These are phyloP conservation scores for Grapholita molesta DNA, from an alignment of 1,140 invertebrate species.

Conservation along the genomic window DNA sequence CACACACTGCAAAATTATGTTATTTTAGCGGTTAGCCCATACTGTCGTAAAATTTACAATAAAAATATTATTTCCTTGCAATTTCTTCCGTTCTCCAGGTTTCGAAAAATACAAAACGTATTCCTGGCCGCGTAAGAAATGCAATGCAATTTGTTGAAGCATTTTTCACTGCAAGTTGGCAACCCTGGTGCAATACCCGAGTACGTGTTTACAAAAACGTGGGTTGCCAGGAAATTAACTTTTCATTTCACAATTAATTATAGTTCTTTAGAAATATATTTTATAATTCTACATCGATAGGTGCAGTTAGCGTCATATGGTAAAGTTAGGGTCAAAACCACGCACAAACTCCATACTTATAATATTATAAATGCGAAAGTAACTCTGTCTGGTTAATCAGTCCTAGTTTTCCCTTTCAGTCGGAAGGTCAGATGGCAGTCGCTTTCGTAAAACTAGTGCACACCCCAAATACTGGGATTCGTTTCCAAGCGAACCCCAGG, in stretches of 20 bases:
- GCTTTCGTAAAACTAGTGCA: too few relatives aligned
- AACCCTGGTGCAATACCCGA: background rate
- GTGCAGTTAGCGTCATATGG: too few relatives aligned
- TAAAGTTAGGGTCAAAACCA: too few relatives aligned
- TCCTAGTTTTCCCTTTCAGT: too few relatives aligned
- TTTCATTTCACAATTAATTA: conserved; percentile 6
- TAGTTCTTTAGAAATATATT: too few relatives aligned
- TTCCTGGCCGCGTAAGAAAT: background rate
- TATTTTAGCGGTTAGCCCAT: background rate
- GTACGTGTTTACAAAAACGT: background rate
- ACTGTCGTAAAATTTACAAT: background rate
- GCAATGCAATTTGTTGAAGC: background rate
- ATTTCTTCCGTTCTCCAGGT: background rate
- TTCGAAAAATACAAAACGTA: background rate
- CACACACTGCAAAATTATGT: background rate
- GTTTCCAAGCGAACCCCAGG: too few relatives aligned
- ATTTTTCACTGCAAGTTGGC: background rate
- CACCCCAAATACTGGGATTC: too few relatives aligned
- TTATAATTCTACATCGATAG: too few relatives aligned
- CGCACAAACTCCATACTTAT: too few relatives aligned
- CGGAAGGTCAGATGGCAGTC: too few relatives aligned
- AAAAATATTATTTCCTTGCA: background rate
- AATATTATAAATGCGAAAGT: too few relatives aligned
- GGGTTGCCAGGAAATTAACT: conserved; percentile 4
- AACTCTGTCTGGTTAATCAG: too few relatives aligned